Evolutionary conservation across 2,113 vertebrate genomes (phyloP).

Genomic region (Fregata magnificens): DNA sequence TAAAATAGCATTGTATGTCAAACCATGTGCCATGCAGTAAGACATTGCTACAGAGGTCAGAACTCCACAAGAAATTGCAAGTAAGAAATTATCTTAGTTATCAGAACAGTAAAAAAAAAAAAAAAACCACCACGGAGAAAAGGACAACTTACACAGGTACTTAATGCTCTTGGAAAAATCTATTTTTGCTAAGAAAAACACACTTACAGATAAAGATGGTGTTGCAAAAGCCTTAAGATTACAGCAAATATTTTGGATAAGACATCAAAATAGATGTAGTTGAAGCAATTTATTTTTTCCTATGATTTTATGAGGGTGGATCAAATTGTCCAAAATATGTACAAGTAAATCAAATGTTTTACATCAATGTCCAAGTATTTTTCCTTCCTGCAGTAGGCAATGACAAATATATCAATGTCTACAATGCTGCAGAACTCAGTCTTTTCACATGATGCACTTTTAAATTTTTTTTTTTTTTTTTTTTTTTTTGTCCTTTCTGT

Average conservation of each 20-base stretch:
- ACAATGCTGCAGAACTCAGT: not conserved
- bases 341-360: not conserved
- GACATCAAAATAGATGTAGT: not conserved
- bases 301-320: not conserved
- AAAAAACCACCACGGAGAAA: not conserved
- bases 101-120: not conserved
- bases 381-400: not conserved
- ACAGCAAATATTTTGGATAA: not conserved
- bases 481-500: no score
- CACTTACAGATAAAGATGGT: not conserved
- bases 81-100: not conserved
- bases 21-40: not conserved
- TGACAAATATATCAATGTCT: not conserved
- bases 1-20: not conserved
- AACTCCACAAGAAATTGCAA: not conserved
- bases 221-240: not conserved
- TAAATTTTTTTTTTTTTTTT: no score
- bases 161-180: not conserved
- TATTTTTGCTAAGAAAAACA: not conserved
- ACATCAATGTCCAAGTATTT: not conserved
- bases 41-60: not conserved
- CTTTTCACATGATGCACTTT: not conserved
- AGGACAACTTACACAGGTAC: not conserved
- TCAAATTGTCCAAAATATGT: not conserved
- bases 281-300: not conserved